Percentiles rank a stretch among this genome's conserved stretches.
phyloP scores from a whole-genome alignment of 2,888 invertebrate genomes.

The Scelioninae gen. 2 region DNA sequence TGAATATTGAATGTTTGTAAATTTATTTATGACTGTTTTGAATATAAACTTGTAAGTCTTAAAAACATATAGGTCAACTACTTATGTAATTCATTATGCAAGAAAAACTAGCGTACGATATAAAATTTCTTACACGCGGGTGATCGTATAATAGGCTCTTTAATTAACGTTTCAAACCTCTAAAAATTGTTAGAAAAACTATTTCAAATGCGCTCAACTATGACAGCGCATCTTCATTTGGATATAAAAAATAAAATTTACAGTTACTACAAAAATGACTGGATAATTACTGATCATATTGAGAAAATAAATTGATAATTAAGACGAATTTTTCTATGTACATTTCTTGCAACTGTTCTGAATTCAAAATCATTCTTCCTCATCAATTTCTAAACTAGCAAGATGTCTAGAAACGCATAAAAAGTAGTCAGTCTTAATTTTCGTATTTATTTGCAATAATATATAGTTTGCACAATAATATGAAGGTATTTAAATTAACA shows the following conservation, averaged over 20 bases:
- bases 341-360: too few species aligned
- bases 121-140: constrained; percentile 10
- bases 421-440: constrained; percentile 70
- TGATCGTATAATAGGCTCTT: constrained; percentile 12
- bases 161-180: not conserved
- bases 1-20: not conserved
- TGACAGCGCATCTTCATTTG: too few species aligned
- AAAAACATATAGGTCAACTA: constrained; percentile 17
- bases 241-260: too few species aligned
- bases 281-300: too few species aligned
- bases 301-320: too few species aligned
- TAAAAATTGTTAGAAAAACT: too few species aligned
- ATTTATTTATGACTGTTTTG: not conserved
- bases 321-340: not conserved
- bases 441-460: constrained; percentile 74
- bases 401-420: constrained; percentile 25
- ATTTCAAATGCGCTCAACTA: too few species aligned
- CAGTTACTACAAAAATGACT: too few species aligned
- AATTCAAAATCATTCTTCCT: too few species aligned
- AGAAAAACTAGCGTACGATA: constrained; percentile 18
- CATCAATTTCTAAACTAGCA: too few species aligned
- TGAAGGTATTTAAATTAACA: constrained; percentile 73
- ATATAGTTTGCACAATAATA: constrained; percentile 72
- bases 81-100: constrained; percentile 25
- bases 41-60: constrained; percentile 13